Conservation (phyloP, 2,888 invertebrate genomes). For the Syritta pipiens region DNA sequence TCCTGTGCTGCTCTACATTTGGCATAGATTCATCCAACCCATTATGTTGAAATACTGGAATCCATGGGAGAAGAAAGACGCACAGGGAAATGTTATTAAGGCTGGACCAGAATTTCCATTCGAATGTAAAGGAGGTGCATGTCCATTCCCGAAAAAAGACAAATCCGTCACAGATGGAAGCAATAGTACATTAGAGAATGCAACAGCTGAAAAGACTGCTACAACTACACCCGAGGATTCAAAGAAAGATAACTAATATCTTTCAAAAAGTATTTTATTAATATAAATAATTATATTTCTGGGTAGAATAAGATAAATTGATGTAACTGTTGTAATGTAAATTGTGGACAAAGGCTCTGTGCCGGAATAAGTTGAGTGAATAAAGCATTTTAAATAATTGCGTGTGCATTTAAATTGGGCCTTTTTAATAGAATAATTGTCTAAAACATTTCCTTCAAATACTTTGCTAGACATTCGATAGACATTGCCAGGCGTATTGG, state of each 20-base stretch:
- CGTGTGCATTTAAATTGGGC: constrained; percentile 31
- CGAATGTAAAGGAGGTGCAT: constrained; percentile 82
- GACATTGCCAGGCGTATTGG: no score
- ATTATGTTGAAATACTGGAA: constrained; percentile 90
- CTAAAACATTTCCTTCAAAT: no score
- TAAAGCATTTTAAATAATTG: constrained; percentile 18
- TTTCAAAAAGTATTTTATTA: neutral
- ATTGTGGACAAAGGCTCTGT: constrained; percentile 48
- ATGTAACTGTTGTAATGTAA: constrained; percentile 13
- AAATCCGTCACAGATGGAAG: neutral
- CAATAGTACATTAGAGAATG: neutral
- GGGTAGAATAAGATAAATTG: constrained; percentile 21
- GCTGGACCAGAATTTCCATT: constrained; percentile 82
- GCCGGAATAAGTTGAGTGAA: constrained; percentile 14
- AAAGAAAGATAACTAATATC: constrained; percentile 45
- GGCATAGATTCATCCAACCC: constrained; percentile 92
- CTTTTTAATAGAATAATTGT: no score
- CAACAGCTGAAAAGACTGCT: neutral
- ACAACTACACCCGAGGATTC: constrained; percentile 17
- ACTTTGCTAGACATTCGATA: no score
- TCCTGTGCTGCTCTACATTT: constrained; percentile 89
- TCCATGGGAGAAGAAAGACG: constrained; percentile 86
- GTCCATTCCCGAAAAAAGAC: constrained; percentile 75
- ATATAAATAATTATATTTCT: neutral
- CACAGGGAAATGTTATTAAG: constrained; percentile 81